Base-by-base conservation (phyloP, 2,113 vertebrate species). In the Orycteropus afer region DNA sequence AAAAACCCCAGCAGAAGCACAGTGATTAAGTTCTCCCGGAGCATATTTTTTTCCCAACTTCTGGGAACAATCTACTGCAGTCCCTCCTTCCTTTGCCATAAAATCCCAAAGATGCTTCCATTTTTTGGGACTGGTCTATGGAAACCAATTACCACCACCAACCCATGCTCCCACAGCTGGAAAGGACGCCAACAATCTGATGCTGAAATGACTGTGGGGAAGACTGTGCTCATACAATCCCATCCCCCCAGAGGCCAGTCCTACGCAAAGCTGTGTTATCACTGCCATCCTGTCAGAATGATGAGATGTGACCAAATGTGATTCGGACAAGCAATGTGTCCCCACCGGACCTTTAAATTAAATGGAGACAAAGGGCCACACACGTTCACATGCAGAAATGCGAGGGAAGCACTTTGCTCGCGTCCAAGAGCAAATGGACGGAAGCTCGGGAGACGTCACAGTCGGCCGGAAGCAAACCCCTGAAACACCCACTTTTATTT, bases 361-460 rank as follows among this genome's bases (percentile, higher is more conserved):
- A 96, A 96, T 78, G 93, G 61, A 93, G 95, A 92, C 89, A 87
- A 57, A 94, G 49, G 4, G 94, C 94, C 86, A 57, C 95, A 93
- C 86, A 93, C 51, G 95, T 90, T 94, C 96, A 97, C 96, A 95
- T 93, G 97, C 97, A 98, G 97, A 98, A 97, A 98, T 49, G 71
- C 53, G 27, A 74, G 94, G 91, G 93, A 97, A 97, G 9, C 65
- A 90, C 81, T 97, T 96, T 90, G 47, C 90, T 96, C 88, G 74
- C 91, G 96, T 95, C 94, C 90, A 97, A 97, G 63, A 86, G 49
- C 71, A 61, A 94, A 76, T 20, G 49, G 89, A 97, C 93, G 77
- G 82, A 84, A 61, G 84, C 71, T 87, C 92, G 59, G 61, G 17
- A 65, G 29, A 80, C 84, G 40, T 34, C 23, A 18, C 45, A 79